phyloP scores from a whole-genome alignment of 2,797 vertebrate genomes.

The Mareca strepera region DNA sequence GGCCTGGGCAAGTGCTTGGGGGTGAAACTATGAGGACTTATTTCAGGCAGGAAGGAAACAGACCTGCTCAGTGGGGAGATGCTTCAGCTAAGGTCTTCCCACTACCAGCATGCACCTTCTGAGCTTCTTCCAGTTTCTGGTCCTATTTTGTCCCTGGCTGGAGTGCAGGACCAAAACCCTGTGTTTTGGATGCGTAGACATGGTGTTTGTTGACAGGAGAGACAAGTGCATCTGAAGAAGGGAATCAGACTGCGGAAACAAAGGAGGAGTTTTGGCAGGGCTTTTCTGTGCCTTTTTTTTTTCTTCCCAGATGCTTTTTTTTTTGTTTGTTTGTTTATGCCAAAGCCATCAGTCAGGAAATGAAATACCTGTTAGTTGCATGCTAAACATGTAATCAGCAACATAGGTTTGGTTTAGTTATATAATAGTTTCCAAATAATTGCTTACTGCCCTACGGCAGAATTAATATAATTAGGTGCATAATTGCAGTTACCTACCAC shows the following conservation, averaged over 20 bases:
- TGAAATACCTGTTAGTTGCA: background rate
- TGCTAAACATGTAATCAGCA: background rate
- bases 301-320: background rate
- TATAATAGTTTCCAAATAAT: constrained; percentile 38
- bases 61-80: accelerated
- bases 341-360: background rate
- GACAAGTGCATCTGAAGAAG: background rate
- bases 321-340: background rate
- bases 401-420: constrained; percentile 25
- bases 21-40: background rate
- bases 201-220: background rate
- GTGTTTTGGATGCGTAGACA: background rate
- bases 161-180: background rate
- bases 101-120: accelerated
- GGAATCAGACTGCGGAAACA: background rate
- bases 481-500: constrained; percentile 9
- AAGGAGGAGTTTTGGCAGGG: background rate
- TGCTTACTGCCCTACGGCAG: constrained; percentile 3
- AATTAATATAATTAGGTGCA: constrained; percentile 51
- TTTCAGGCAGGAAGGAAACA: background rate
- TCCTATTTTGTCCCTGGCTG: background rate
- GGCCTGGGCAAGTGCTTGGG: too few species aligned
- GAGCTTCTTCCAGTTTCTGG: background rate
- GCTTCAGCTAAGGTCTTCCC: background rate
- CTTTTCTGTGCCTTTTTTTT: background rate